Conservation (phyloP, 2,113 vertebrate genomes). For the Microtus ochrogaster region DNA sequence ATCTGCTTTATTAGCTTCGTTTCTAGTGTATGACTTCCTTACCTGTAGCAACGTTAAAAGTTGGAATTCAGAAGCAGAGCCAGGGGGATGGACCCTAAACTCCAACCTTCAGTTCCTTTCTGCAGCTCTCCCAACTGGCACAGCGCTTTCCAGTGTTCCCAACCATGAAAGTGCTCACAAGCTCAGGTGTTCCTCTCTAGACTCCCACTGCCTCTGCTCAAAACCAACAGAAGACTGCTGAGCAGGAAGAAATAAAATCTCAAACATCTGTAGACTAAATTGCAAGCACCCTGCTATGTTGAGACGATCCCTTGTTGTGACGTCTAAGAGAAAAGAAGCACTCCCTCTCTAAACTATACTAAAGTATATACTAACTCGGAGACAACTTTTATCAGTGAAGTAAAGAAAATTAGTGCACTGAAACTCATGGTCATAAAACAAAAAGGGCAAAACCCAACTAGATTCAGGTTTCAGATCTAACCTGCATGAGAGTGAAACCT, state of each 20-base stretch:
- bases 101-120: not conserved
- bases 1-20: not conserved
- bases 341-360: constrained; percentile 7
- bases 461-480: not conserved
- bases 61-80: not conserved
- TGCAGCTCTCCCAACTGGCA: not conserved
- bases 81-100: not conserved
- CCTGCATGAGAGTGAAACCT: not conserved
- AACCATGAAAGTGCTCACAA: not conserved
- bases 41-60: not conserved
- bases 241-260: not conserved
- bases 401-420: not conserved
- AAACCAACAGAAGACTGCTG: not conserved
- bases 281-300: not conserved
- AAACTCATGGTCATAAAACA: not conserved
- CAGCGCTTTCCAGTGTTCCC: not conserved
- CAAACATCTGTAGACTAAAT: not conserved
- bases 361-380: not conserved
- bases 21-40: not conserved
- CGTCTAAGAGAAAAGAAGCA: not conserved
- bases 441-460: not conserved
- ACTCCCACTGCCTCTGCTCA: not conserved
- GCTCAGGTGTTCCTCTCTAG: not conserved
- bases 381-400: constrained; percentile 14
- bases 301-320: not conserved